Base-by-base conservation (phyloP, 92 coral and sea anemone genomes). In the Pocillopora grandis region DNA sequence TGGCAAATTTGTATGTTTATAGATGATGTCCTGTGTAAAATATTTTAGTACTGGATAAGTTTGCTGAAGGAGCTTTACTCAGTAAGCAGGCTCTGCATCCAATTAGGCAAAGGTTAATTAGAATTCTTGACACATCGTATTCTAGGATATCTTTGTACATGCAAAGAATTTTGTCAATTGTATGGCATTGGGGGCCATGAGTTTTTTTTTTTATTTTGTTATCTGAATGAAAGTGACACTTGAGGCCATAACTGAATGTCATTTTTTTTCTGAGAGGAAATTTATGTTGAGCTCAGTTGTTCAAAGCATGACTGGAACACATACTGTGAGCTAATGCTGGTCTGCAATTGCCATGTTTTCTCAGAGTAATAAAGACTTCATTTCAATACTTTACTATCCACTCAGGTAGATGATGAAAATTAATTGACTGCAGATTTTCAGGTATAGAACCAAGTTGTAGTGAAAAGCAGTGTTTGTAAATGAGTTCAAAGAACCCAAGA, bases 1-100 rank as follows among this genome's bases (percentile, higher is more conserved):
- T 66, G 72, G 42, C 64, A 74, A 62, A 72, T 83, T 83, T 83
- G 86, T 83, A 83, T 75, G 86, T 83, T 83, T 73, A 66, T 83
- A 83, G 86, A 83, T 52, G 86, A 75, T 35, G 60, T 57, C 35
- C 79, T 49, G 73, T 81, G 78, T 83, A 83, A 73, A 62, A 73
- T 73, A 73, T 83, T 83, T 83, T 83, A 83, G 64, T 83, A 65
- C 73, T 83, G 71, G 36, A 21, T 83, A 48, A 35, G 86, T 52
- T 72, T 65, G 31, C 64, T 81, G 77, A 80, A 57, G 57, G 75
- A 55, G 19, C n/a, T 35, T 31, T 13, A 60, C 60, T n/a, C n/a
- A 19, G 37, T 69, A 31, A 27, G 35, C 35, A 37, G 27, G 75
- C 20, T 58, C 55, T 33, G 76, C 52, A 56, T 58, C 62, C 62